These are phyloP conservation scores for Drepanosiphum platanoidis DNA, from an alignment of 2,888 invertebrate genomes.

Conservation along the genomic window DNA sequence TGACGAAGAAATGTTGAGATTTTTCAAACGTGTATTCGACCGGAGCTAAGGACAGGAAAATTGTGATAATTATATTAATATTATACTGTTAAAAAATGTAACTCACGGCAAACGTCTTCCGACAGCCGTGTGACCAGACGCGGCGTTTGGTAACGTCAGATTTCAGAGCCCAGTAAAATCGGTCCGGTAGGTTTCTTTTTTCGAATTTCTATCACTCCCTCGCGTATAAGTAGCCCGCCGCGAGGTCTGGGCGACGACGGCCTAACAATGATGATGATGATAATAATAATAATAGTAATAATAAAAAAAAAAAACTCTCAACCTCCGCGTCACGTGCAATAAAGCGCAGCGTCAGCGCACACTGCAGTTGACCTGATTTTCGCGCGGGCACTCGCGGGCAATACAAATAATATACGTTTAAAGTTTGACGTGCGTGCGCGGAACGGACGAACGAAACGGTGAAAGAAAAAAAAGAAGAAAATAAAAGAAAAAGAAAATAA, in stretches of 20 bases:
- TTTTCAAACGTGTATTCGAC: too few species aligned
- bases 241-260: not conserved
- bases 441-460: too few species aligned
- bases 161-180: not conserved
- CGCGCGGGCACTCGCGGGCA: not conserved
- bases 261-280: too few species aligned
- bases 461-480: too few species aligned
- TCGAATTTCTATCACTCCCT: not conserved
- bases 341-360: constrained; percentile 16
- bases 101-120: not conserved
- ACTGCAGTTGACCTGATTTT: constrained; percentile 30
- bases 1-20: too few species aligned
- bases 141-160: not conserved
- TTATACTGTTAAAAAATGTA: too few species aligned
- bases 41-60: too few species aligned
- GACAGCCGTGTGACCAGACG: not conserved
- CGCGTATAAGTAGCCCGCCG: not conserved
- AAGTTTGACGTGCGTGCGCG: not conserved
- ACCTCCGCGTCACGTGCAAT: not conserved
- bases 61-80: too few species aligned
- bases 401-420: not conserved
- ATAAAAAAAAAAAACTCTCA: not conserved
- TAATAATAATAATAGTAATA: too few species aligned
- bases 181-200: not conserved
- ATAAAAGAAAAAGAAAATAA: not conserved